Base-by-base conservation (phyloP, 2,113 vertebrate species). In the Alethe diademata region DNA sequence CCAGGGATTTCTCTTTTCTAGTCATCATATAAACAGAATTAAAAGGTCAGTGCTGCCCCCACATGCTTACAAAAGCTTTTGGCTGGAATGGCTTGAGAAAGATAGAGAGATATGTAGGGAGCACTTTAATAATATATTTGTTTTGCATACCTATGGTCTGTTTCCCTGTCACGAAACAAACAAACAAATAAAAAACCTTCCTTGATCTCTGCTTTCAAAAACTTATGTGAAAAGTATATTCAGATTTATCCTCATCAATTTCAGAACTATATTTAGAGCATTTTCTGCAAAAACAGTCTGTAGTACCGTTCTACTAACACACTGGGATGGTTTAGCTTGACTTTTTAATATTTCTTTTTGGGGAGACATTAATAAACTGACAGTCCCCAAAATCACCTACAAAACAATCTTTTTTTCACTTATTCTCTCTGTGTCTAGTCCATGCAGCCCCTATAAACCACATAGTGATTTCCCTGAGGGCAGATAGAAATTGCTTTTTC, bases 1-100 rank as follows among this genome's bases (percentile, higher is more conserved):
- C 80, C 81, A 66, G 18, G 67, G 75, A 67, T 76, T 90, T 91
- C 40, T 93, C 64, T 86, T 93, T 92, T 66, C 67, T 64, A 74
- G 64, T 23, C 62, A 35, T 53, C 81, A 51, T 60, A 79, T 74
- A 95, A 95, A 93, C 75, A 92, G 92, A 94, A 96, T 83, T 76
- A 88, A 93, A 96, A 96, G 95, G 85, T 92, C 93, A 90, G 74
- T 92, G 81, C 96, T 95, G 93, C 92, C 93, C 95, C 95, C 94
- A 95, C 88, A 94, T 0, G 82, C 95, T 96, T 96, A 94, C 78
- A 80, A 70, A 90, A 90, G 93, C 92, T 94, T 90, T 86, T 88
- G 57, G 75, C 20, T 73, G 60, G 78, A 93, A 88, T 64, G 75
- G 69, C 64, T 90, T 35, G 40, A 87, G 81, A 69, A 76, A 74